Percentiles rank a stretch among this genome's conserved stretches.
phyloP scores from a whole-genome alignment of 2,888 invertebrate species.

The Trichopoda pennipes region DNA sequence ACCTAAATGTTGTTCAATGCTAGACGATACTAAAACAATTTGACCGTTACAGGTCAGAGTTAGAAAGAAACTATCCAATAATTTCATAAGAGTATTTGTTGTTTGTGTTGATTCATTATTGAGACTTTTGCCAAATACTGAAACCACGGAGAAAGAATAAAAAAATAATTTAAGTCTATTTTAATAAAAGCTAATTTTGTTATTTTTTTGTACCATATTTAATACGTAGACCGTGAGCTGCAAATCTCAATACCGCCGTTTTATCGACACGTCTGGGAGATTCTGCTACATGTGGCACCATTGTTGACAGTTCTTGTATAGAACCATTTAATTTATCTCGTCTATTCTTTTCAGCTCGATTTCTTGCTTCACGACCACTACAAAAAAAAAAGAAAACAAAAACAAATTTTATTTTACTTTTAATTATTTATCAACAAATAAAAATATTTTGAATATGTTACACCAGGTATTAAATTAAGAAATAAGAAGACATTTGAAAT shows the following conservation, averaged over 20 bases:
- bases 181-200: background rate
- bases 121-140: slow-evolving; percentile 83
- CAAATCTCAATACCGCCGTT: slow-evolving; percentile 92
- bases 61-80: slow-evolving; percentile 90
- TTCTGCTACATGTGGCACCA: slow-evolving; percentile 91
- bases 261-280: slow-evolving; percentile 94
- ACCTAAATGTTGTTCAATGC: slow-evolving; percentile 91
- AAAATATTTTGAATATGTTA: too few species aligned
- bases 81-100: slow-evolving; percentile 85
- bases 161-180: background rate
- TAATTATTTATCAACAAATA: too few species aligned
- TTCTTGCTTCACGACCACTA: slow-evolving; percentile 90
- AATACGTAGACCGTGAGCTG: slow-evolving; percentile 91
- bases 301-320: slow-evolving; percentile 89
- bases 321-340: slow-evolving; percentile 93
- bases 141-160: slow-evolving; percentile 42
- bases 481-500: too few species aligned
- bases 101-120: slow-evolving; percentile 82
- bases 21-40: slow-evolving; percentile 91
- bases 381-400: slow-evolving; percentile 68
- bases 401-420: background rate
- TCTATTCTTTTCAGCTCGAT: slow-evolving; percentile 94
- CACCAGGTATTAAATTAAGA: too few species aligned
- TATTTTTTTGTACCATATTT: slow-evolving; percentile 84
- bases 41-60: slow-evolving; percentile 90